Base-by-base conservation (phyloP, 2,113 vertebrate species). In the Oreotrochilus melanogaster region DNA sequence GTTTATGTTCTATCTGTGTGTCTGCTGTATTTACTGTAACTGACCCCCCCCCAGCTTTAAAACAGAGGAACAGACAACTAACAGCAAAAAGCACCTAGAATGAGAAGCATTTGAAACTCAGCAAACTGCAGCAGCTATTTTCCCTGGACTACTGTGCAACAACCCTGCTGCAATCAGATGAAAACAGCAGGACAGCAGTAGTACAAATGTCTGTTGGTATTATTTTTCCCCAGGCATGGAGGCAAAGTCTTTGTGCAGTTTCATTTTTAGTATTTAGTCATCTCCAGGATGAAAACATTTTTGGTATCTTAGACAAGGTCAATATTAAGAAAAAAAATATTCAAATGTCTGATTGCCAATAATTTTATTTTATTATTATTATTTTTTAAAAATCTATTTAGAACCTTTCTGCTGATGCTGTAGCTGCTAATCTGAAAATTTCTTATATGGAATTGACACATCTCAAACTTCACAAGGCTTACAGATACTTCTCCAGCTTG, bases 41-140 rank as follows among this genome's bases (percentile, higher is more conserved):
- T 83, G 80, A 31, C 57, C 17, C 43, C 56, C 17, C 43, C 56
- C 48, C n/a, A 83, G 65, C 61, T 85, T 69, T 31, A 73, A 58
- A 70, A 75, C 5, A 33, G 25, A 56, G 39, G 19, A 78, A 19
- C 45, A 65, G 14, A 58, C 88, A 88, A 66, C 56, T 65, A 25
- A 7, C 47, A 75, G 53, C 72, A 89, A 81, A 81, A 90, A 70
- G 1, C 91, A 66, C 58, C 39, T 58, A 67, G 56, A 97, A 65
- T 61, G 84, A 92, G 82, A 94, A 91, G 24, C 75, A 84, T 86
- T 95, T 90, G 69, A 74, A 93, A 93, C 74, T 72, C 86, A 92
- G 57, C 45, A 95, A 88, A 94, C 27, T 85, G 47, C 42, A 85
- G 82, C 75, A 85, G 47, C 74, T 94, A 16, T 91, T 94, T 78